phyloP scores from a whole-genome alignment of 2,113 vertebrate genomes.

The Ammodytes dubius region DNA sequence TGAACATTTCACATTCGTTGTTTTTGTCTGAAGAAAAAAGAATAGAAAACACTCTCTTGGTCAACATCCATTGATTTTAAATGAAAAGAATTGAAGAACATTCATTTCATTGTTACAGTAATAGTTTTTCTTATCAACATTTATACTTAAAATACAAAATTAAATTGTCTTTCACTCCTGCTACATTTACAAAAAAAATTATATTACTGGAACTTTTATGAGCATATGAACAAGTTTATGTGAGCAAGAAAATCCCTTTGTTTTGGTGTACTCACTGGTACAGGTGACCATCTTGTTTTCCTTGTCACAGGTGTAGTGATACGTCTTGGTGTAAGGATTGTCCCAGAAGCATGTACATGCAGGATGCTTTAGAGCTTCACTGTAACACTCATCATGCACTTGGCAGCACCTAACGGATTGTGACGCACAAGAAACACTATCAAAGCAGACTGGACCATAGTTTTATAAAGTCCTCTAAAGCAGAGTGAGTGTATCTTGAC shows the following conservation, averaged over 20 bases:
- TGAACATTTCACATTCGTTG: constrained; percentile 82
- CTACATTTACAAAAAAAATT: too few species aligned
- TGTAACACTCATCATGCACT: constrained; percentile 87
- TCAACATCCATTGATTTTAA: background rate
- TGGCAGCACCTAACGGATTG: constrained; percentile 87
- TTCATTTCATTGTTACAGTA: too few species aligned
- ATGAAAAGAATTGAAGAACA: too few species aligned
- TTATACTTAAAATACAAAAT: too few species aligned
- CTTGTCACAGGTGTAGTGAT: constrained; percentile 83
- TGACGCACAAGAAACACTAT: background rate
- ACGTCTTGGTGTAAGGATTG: constrained; percentile 88
- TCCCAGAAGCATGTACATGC: constrained; percentile 83
- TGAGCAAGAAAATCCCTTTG: background rate
- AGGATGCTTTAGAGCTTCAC: constrained; percentile 42
- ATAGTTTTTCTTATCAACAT: too few species aligned
- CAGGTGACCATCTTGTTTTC: constrained; percentile 81
- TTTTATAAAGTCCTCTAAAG: background rate
- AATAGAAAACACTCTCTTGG: background rate
- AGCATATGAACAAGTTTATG: background rate
- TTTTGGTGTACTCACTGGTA: constrained; percentile 77
- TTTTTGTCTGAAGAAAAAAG: constrained; percentile 80
- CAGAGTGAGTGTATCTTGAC: constrained; percentile 64
- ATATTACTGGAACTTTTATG: too few species aligned
- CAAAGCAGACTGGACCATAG: background rate
- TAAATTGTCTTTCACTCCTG: too few species aligned